These are phyloP conservation scores for Spodoptera frugiperda DNA, from an alignment of 1,140 invertebrate species.

Conservation along the genomic window DNA sequence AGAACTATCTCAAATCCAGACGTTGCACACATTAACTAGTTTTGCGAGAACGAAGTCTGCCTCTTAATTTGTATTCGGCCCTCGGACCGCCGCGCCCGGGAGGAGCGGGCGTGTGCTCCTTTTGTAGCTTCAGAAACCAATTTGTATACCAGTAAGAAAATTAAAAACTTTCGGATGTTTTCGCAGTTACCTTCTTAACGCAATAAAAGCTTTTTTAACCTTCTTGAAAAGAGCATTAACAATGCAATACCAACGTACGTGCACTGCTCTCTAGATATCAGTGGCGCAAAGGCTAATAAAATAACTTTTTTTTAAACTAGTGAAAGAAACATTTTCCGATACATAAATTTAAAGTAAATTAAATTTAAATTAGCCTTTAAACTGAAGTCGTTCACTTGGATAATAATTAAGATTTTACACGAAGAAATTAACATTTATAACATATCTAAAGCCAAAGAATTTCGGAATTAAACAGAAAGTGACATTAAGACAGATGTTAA, in stretches of 20 bases:
- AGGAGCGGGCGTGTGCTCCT: slow-evolving; percentile 67
- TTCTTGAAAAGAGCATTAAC: slow-evolving; percentile 33
- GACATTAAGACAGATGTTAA: slow-evolving; percentile 84
- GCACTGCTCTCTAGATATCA: background rate
- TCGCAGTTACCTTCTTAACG: slow-evolving; percentile 56
- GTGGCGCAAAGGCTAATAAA: background rate
- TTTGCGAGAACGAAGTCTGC: slow-evolving; percentile 65
- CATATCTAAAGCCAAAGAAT: slow-evolving; percentile 64
- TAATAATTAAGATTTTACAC: slow-evolving; percentile 49
- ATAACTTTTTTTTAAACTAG: background rate
- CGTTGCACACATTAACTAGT: slow-evolving; percentile 71
- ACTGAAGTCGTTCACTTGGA: slow-evolving; percentile 14
- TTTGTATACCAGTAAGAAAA: slow-evolving; percentile 79
- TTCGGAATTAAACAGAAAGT: slow-evolving; percentile 77
- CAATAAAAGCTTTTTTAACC: slow-evolving; percentile 53
- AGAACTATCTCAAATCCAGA: slow-evolving; percentile 63
- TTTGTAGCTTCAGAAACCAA: slow-evolving; percentile 77
- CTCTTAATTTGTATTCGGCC: slow-evolving; percentile 78
- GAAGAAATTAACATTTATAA: slow-evolving; percentile 61
- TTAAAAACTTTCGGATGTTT: slow-evolving; percentile 73
- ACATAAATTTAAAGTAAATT: background rate
- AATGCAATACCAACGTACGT: slow-evolving; percentile 9
- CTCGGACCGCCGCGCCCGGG: slow-evolving; percentile 61
- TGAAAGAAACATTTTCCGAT: background rate
- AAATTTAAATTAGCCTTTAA: slow-evolving; percentile 11